Evolutionary conservation across 2,797 vertebrate species (phyloP).

Genomic region (Crenuchus spilurus): DNA sequence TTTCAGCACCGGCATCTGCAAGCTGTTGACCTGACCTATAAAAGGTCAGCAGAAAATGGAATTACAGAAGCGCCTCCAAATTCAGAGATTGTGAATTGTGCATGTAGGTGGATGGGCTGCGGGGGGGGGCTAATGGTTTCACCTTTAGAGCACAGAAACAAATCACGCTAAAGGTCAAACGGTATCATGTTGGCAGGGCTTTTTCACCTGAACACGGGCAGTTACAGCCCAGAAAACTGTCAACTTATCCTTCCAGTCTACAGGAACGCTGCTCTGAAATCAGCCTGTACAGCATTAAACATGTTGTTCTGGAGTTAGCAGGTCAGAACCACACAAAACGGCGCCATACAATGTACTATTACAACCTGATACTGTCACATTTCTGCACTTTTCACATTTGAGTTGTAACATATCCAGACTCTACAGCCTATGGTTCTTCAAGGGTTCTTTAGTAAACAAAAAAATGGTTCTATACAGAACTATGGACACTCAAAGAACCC

Average conservation of each 20-base stretch:
- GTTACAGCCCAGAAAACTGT: not conserved
- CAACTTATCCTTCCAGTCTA: not conserved
- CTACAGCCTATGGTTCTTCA: too few species aligned
- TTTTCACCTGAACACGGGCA: not conserved
- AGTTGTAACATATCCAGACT: too few species aligned
- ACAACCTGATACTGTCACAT: too few species aligned
- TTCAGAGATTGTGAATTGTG: conserved; percentile 82
- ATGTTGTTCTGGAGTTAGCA: not conserved
- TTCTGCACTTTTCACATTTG: too few species aligned
- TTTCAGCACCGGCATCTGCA: conserved; percentile 69
- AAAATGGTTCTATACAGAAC: too few species aligned
- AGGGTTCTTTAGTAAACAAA: too few species aligned
- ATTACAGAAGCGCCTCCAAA: conserved; percentile 84
- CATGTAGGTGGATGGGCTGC: conserved; percentile 71
- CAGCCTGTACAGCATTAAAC: not conserved
- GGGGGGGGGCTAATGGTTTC: conserved; percentile 76
- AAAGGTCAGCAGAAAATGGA: conserved; percentile 85
- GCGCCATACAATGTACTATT: too few species aligned
- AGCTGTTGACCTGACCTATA: conserved; percentile 85
- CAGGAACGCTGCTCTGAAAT: not conserved
- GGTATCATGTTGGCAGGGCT: conserved; percentile 61
- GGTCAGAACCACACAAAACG: too few species aligned
- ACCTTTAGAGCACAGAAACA: conserved; percentile 81
- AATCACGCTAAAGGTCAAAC: conserved; percentile 78
- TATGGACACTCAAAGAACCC: too few species aligned